phyloP scores from a whole-genome alignment of 1,140 invertebrate species.

The Limonius californicus region DNA sequence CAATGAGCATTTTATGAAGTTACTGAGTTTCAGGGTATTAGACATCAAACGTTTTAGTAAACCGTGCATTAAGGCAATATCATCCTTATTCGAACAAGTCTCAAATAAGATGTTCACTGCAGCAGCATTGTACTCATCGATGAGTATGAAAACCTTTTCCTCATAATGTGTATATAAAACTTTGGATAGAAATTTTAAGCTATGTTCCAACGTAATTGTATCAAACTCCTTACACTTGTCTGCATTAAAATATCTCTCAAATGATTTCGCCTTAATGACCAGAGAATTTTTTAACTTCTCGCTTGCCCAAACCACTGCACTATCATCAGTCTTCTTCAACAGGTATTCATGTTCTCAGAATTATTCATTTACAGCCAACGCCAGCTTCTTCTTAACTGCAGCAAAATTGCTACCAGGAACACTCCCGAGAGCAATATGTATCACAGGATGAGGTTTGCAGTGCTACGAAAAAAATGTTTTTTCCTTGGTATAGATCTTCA shows the following conservation, averaged over 20 bases:
- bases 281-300: constrained; percentile 2
- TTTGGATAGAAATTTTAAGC: constrained; percentile 17
- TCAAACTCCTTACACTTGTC: too few species aligned
- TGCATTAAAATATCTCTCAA: too few species aligned
- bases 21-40: too few species aligned
- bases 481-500: too few species aligned
- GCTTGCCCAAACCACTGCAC: constrained; percentile 2
- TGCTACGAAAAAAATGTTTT: too few species aligned
- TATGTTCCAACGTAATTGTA: background rate
- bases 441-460: too few species aligned
- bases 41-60: too few species aligned
- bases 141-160: constrained; percentile 16
- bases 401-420: constrained; percentile 7
- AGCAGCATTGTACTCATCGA: constrained; percentile 15
- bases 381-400: background rate
- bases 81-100: constrained; percentile 10
- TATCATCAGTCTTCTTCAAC: constrained; percentile 10
- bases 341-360: constrained; percentile 11
- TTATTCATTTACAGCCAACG: constrained; percentile 2
- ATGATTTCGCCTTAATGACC: background rate
- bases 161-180: constrained; percentile 19
- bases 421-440: too few species aligned
- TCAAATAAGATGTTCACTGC: constrained; percentile 10
- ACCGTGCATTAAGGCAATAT: constrained; percentile 11
- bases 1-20: too few species aligned